A percentile compares a stretch with the other conserved stretches of the same genome.
phyloP scores from a whole-genome alignment of 2,797 vertebrate genomes.

The Acanthurus tractus region DNA sequence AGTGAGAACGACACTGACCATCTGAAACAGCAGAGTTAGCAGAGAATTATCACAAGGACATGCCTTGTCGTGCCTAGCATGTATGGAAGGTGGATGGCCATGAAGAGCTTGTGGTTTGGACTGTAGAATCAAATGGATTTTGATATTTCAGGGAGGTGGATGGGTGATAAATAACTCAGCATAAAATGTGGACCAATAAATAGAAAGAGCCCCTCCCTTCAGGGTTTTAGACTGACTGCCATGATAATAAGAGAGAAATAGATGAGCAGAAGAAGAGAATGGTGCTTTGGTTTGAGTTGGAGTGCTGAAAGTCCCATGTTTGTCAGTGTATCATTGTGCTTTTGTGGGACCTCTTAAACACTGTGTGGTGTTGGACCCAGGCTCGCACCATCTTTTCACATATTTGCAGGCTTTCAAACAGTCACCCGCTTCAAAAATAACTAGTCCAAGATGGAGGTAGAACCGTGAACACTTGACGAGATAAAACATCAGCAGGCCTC shows the following conservation, averaged over 20 bases:
- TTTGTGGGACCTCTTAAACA: conserved; percentile 85
- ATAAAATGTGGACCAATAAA: conserved; percentile 69
- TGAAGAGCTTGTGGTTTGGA: conserved; percentile 65
- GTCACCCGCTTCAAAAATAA: conserved; percentile 68
- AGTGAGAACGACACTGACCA: conserved; percentile 60
- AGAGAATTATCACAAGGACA: conserved; percentile 65
- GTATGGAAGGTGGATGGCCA: conserved; percentile 55
- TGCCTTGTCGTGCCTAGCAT: conserved; percentile 70
- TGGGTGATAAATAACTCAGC: conserved; percentile 46
- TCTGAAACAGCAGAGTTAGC: conserved; percentile 60
- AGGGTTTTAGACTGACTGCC: conserved; percentile 81
- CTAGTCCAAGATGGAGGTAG: conserved; percentile 63
- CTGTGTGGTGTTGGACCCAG: conserved; percentile 82
- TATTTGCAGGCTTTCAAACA: conserved; percentile 71
- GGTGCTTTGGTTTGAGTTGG: conserved; percentile 73
- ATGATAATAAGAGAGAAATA: conserved; percentile 58
- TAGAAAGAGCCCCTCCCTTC: conserved; percentile 66
- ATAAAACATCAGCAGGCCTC: conserved; percentile 80
- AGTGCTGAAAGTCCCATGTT: conserved; percentile 85
- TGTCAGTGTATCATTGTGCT: conserved; percentile 86
- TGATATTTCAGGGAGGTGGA: conserved; percentile 72
- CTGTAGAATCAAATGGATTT: conserved; percentile 57
- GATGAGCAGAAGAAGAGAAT: conserved; percentile 45
- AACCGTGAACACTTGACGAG: conserved; percentile 62
- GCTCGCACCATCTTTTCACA: conserved; percentile 77